phyloP scores from a whole-genome alignment of 2,113 vertebrate genomes.

The Heteronetta atricapilla region DNA sequence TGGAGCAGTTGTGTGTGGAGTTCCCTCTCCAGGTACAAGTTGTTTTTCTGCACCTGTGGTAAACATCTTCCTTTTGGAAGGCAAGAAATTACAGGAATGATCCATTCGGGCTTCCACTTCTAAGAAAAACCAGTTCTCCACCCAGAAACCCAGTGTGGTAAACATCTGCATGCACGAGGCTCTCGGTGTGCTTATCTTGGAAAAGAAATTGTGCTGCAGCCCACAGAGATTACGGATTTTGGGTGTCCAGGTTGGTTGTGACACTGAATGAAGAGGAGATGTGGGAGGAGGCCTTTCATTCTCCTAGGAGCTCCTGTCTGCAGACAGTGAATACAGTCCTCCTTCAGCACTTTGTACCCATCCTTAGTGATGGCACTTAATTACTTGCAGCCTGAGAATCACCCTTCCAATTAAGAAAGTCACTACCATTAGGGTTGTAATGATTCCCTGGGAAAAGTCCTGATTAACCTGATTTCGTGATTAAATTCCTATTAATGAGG shows the following conservation, averaged over 20 bases:
- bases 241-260: not conserved
- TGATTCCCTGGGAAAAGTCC: not conserved
- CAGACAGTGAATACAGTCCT: not conserved
- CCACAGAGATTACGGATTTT: not conserved
- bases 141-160: not conserved
- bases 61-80: not conserved
- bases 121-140: not conserved
- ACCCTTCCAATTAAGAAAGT: not conserved
- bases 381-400: not conserved
- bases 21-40: not conserved
- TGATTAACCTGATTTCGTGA: not conserved
- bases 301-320: not conserved
- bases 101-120: not conserved
- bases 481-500: not conserved
- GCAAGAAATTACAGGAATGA: no score
- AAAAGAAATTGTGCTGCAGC: not conserved
- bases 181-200: no score
- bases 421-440: not conserved
- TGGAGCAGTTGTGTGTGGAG: not conserved
- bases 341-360: not conserved
- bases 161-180: not conserved
- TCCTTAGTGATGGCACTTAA: not conserved
- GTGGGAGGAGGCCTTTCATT: not conserved
- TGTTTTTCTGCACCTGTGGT: not conserved
- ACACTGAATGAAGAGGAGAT: not conserved